Base-by-base conservation (phyloP, 1,140 invertebrate genomes). In the Bombus turneri region DNA sequence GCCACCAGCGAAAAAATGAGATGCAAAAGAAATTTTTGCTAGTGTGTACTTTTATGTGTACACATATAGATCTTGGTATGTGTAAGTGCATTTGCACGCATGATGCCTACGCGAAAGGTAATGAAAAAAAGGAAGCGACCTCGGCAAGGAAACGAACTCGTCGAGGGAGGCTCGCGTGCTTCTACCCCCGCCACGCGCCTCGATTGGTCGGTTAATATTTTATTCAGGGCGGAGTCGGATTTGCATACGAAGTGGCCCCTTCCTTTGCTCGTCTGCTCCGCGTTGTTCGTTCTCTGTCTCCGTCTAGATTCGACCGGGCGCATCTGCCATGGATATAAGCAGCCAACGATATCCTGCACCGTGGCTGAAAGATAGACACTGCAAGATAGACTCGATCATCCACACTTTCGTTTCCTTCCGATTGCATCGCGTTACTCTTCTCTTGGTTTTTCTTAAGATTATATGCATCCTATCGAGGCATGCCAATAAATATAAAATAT, bases 151-250 rank as follows among this genome's bases (percentile, higher is more conserved):
- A 86, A 75, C 71, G 85, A 69, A 78, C 62, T 22, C 71, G 78
- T 43, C 74, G 76, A 85, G 87, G 85, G 84, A 68, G 81, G 47
- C 86, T 86, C 88, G 89, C 89, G 89, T 84, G 86, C 81, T 85
- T 71, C 79, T 87, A 83, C 83, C 84, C 59, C 84, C 83, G 69
- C 86, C 88, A 81, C 75, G 85, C 77, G 53, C 57, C 83, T 87
- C 91, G 88, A 91, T 92, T 83, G 91, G 77, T 88, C 86, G 91
- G 90, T 92, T 92, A 92, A 92, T 92, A 92, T 92, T 92, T 92
- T 92, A 92, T 92, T 92, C 91, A 92, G 90, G 91, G 91, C 90
- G 91, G 91, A 92, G 91, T 89, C 86, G 86, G 81, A 92, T 92
- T 92, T 92, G 90, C 91, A 92, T 92, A 92, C 86, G 91, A 91